Conservation (phyloP, 2,113 vertebrate genomes). For the Dipodomys merriami region DNA sequence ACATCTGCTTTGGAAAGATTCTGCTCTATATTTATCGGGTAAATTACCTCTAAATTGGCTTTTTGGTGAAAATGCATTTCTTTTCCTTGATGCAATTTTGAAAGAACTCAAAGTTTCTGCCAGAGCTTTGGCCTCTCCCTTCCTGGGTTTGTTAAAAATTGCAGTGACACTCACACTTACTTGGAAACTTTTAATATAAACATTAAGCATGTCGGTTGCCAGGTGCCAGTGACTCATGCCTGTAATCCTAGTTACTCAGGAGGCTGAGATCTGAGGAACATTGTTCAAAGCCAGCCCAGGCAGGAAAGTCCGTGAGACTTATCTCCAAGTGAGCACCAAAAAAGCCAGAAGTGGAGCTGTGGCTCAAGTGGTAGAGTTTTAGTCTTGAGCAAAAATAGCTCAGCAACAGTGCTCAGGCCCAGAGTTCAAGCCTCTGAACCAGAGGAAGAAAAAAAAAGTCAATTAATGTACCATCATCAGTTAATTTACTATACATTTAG, state of each 20-base stretch:
- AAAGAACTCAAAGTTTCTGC: slow-evolving; percentile 33
- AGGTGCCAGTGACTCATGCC: too few relatives aligned
- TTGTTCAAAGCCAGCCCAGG: too few relatives aligned
- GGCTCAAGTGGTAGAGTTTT: too few relatives aligned
- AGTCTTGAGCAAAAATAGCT: too few relatives aligned
- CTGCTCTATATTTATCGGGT: neutral
- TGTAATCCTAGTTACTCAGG: too few relatives aligned
- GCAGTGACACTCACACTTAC: neutral
- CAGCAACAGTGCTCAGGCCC: too few relatives aligned
- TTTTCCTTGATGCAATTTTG: slow-evolving; percentile 19
- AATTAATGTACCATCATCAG: neutral
- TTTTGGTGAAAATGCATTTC: slow-evolving; percentile 27
- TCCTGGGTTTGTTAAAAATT: neutral
- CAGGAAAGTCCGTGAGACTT: too few relatives aligned
- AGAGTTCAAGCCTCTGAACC: too few relatives aligned
- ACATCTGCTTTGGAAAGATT: slow-evolving; percentile 30
- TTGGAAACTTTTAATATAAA: neutral
- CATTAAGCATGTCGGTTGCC: neutral
- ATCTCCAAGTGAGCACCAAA: too few relatives aligned
- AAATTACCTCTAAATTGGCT: slow-evolving; percentile 28
- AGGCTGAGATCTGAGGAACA: too few relatives aligned
- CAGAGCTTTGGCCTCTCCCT: neutral
- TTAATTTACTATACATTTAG: neutral
- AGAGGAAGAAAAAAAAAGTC: neutral
- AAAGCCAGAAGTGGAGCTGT: too few relatives aligned